Percentiles rank a stretch among this genome's conserved stretches.
Evolutionary conservation across 2,113 vertebrate species (phyloP).

Genomic region (Corythoichthys intestinalis): DNA sequence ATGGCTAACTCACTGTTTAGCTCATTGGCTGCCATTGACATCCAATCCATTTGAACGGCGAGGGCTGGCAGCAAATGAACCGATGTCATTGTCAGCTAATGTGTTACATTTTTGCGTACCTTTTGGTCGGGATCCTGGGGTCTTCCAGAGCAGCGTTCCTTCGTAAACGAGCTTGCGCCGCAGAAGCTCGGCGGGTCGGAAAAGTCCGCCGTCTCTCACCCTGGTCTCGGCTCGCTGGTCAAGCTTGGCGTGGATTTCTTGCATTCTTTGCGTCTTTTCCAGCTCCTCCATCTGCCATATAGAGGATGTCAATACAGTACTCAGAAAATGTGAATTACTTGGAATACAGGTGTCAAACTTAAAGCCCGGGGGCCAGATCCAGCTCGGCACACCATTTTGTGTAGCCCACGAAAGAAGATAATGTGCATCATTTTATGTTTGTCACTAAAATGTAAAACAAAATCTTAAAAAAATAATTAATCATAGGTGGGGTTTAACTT

Average conservation of each 20-base stretch:
- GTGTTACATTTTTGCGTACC: constrained; percentile 50
- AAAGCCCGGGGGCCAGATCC: too few species aligned
- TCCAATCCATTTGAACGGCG: too few species aligned
- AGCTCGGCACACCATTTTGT: too few species aligned
- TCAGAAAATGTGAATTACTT: too few species aligned
- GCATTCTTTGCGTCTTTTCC: constrained; percentile 79
- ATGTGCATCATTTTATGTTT: too few species aligned
- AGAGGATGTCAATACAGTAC: background rate
- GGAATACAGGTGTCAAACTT: too few species aligned
- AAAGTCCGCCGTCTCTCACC: constrained; percentile 69
- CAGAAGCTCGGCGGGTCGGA: constrained; percentile 79
- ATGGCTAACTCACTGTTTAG: too few species aligned
- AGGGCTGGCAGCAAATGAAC: background rate
- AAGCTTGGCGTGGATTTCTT: constrained; percentile 80
- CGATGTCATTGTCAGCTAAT: background rate
- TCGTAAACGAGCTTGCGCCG: constrained; percentile 82
- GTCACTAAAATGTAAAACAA: too few species aligned
- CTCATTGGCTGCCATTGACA: too few species aligned
- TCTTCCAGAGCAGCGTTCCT: constrained; percentile 86
- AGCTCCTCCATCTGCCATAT: constrained; percentile 76
- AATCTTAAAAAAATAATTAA: too few species aligned
- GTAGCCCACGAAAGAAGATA: too few species aligned
- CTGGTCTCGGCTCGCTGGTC: constrained; percentile 74
- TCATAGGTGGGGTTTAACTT: too few species aligned
- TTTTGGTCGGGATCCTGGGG: constrained; percentile 79